These are phyloP conservation scores for Pelodytes ibericus DNA, from an alignment of 2,797 vertebrate genomes.

Conservation along the genomic window DNA sequence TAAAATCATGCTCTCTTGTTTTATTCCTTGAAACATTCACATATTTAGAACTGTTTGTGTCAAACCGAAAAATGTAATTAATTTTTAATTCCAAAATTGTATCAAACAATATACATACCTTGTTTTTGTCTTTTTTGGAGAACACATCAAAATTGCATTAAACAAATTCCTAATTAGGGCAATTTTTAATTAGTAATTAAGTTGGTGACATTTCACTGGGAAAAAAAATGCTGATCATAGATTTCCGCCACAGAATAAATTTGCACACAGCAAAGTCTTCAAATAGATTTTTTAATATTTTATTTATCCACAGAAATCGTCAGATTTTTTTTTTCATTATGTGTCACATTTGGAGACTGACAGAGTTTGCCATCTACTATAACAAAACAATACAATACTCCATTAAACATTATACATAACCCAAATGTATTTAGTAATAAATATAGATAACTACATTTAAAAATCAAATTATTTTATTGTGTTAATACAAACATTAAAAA, in stretches of 20 bases:
- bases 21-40: too few species aligned
- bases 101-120: not conserved
- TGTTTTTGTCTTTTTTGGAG: not conserved
- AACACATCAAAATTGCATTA: not conserved
- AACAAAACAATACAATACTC: not conserved
- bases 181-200: conserved; percentile 13
- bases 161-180: not conserved
- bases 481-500: not conserved
- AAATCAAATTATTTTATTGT: too few species aligned
- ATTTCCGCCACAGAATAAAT: not conserved
- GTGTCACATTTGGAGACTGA: not conserved
- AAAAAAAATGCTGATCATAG: not conserved
- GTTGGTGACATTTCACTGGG: not conserved
- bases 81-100: too few species aligned
- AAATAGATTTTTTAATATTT: not conserved
- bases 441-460: too few species aligned
- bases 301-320: not conserved
- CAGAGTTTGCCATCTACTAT: not conserved
- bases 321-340: not conserved
- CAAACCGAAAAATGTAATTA: too few species aligned
- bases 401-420: not conserved
- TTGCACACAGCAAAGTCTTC: not conserved
- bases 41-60: too few species aligned
- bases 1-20: too few species aligned
- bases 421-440: not conserved